Base-by-base conservation (phyloP, 1,140 invertebrate genomes). In the Plectrocnemia conspersa region DNA sequence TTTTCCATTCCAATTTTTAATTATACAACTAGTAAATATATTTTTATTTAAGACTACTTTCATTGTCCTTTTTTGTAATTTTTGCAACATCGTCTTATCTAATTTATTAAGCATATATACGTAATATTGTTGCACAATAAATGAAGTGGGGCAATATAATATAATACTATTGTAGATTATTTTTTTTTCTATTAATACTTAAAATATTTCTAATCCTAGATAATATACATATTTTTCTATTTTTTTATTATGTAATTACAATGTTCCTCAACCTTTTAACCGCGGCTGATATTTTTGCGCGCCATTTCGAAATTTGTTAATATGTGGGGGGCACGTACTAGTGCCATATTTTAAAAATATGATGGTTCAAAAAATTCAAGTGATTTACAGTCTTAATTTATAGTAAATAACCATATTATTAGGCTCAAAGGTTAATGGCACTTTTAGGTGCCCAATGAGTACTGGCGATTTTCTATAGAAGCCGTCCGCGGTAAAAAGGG, bases 281-380 rank as follows among this genome's bases (percentile, higher is more conserved):
- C 2, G 42, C 42, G 29, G 10, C 42, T 45, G 42, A 45, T 27
- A 45, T 27, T 23, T 45, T 45, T 45, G 29, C 42, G 29, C 25
- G 29, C 42, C 42, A 23, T 13, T 13, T 27, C 23, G 6, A 29
- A 29, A 7, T 29, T n/a, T 29, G 27, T 38, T 13, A 6, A 38
- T 15, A 38, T 7, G 15, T 38, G 5, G n/a, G n/a, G n/a, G n/a
- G n/a, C 36, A 38, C 36, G 15, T 13, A 38, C 6, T 9, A 38
- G 15, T 13, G 7, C 10, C 6, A 7, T 7, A 7, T 6, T 9
- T 6, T 18, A 38, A 6, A 38, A 9, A 18, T 18, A 18, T 18
- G 15, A 7, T 11, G 10, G 7, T 6, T 7, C 23, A 11, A 2
- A 6, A 10, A 11, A 3, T 5, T 7, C n/a, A 35, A 35, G 27